phyloP scores from a whole-genome alignment of 2,888 invertebrate genomes.

The Temnothorax ravouxi region DNA sequence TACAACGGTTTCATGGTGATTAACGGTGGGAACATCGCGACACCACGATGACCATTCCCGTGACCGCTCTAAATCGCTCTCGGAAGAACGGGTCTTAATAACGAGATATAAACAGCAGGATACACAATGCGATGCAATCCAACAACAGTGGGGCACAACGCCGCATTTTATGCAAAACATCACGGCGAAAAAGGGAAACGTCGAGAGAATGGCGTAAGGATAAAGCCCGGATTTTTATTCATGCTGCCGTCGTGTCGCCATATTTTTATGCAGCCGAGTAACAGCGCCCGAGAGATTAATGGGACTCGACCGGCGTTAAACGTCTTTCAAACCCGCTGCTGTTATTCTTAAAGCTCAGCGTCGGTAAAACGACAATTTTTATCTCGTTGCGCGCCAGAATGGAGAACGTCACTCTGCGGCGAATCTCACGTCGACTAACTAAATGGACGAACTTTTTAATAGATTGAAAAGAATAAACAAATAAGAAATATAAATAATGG shows the following conservation, averaged over 20 bases:
- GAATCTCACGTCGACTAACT: not conserved
- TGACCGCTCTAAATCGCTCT: conserved; percentile 6
- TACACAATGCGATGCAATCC: conserved; percentile 14
- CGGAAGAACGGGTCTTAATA: conserved; percentile 39
- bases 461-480: not conserved
- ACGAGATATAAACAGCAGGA: conserved; percentile 42
- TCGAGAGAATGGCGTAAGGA: conserved; percentile 48
- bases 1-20: conserved; percentile 8
- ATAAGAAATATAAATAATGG: not conserved
- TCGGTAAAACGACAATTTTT: conserved; percentile 46
- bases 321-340: conserved; percentile 47
- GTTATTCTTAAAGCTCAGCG: conserved; percentile 49
- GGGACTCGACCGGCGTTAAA: conserved; percentile 51
- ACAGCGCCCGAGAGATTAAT: conserved; percentile 48
- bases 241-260: conserved; percentile 55
- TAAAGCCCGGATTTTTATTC: conserved; percentile 53
- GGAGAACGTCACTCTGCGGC: conserved; percentile 11
- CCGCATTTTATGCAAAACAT: conserved; percentile 44
- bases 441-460: conserved; percentile 6
- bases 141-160: conserved; percentile 12
- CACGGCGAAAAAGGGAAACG: conserved; percentile 19
- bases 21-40: not conserved
- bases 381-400: conserved; percentile 32
- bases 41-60: conserved; percentile 15
- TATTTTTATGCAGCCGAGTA: conserved; percentile 49